Evolutionary conservation across 2,113 vertebrate genomes (phyloP).

Genomic region (Rhabdornis inornatus): DNA sequence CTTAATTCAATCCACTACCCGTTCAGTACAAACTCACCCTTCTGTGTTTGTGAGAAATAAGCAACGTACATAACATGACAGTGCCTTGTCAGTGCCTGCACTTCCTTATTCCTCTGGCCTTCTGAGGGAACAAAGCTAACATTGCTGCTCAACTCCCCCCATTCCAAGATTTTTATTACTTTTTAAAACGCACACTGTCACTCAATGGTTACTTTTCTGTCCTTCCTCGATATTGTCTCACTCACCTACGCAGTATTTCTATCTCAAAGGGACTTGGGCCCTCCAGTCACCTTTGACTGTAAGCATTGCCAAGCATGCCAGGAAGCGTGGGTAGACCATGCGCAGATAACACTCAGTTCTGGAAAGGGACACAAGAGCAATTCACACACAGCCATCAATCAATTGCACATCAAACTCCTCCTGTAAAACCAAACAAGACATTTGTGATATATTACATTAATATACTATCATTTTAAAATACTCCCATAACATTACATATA

Average conservation of each 20-base stretch:
- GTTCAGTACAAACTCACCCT: constrained; percentile 17
- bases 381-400: not conserved
- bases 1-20: constrained; percentile 18
- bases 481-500: not conserved
- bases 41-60: not conserved
- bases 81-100: not conserved
- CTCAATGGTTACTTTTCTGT: not conserved
- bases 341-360: not conserved
- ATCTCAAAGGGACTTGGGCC: not conserved
- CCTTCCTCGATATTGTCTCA: not conserved
- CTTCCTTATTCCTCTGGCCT: not conserved
- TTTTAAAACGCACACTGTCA: not conserved
- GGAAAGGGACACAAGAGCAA: not conserved
- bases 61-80: not conserved
- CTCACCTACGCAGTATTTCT: not conserved
- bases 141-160: not conserved
- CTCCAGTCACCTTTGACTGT: not conserved
- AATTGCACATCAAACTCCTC: not conserved
- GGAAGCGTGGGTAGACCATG: not conserved
- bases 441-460: not conserved
- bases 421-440: not conserved
- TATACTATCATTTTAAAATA: not conserved
- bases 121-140: not conserved
- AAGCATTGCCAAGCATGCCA: not conserved
- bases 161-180: not conserved